Evolutionary conservation across 2,113 vertebrate species (phyloP).

Genomic region (Ailuropoda melanoleuca): DNA sequence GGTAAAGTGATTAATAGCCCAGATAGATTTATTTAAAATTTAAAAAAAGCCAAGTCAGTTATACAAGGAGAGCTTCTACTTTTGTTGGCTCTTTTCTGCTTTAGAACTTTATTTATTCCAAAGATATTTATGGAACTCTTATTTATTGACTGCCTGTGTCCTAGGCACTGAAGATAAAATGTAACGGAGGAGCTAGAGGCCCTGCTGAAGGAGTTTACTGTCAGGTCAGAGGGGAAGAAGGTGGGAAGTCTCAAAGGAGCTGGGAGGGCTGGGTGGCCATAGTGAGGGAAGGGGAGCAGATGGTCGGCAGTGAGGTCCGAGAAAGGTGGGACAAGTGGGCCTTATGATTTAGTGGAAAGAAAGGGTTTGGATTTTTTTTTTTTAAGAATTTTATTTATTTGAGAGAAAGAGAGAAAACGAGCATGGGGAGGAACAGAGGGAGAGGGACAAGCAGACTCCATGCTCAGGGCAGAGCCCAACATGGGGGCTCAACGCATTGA

Average conservation of each 20-base stretch:
- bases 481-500: not conserved
- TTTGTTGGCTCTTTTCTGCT: not conserved
- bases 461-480: not conserved
- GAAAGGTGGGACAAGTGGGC: not conserved
- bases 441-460: not conserved
- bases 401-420: not conserved
- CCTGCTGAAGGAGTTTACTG: not conserved
- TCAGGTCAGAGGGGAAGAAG: not conserved
- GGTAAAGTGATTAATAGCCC: not conserved
- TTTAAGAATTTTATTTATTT: not conserved
- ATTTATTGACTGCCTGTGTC: not conserved
- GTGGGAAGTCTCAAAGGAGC: not conserved
- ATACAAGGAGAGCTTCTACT: not conserved
- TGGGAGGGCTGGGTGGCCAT: not conserved
- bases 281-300: not conserved
- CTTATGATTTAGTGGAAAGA: not conserved
- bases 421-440: not conserved
- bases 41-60: not conserved
- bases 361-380: not conserved
- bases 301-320: not conserved
- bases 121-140: not conserved
- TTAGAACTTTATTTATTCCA: conserved; percentile 6
- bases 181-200: not conserved
- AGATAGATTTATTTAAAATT: not conserved
- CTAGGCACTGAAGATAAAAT: not conserved